These are phyloP conservation scores for Stictocephala bisonia DNA, from an alignment of 2,888 invertebrate genomes.

Conservation along the genomic window DNA sequence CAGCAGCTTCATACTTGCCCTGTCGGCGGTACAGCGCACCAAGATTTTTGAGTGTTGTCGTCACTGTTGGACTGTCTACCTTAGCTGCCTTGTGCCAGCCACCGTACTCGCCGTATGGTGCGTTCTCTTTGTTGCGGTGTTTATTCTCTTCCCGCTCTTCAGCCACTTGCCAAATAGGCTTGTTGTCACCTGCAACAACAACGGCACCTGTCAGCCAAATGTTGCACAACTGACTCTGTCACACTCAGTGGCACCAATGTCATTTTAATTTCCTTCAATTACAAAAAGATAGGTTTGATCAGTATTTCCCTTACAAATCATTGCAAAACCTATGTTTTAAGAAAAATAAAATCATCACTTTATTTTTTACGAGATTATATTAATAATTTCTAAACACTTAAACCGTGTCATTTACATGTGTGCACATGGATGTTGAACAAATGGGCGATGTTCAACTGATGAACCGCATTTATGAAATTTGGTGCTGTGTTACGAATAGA, in stretches of 20 bases:
- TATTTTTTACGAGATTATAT: no score
- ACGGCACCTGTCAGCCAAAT: conserved; percentile 52
- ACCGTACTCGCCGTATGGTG: conserved; percentile 91
- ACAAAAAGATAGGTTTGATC: no score
- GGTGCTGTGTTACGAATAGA: no score
- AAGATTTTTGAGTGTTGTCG: conserved; percentile 97
- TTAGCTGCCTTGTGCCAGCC: conserved; percentile 99
- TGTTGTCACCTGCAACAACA: conserved; percentile 80
- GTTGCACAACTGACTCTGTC: conserved; percentile 52
- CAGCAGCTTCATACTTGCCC: conserved; percentile 98
- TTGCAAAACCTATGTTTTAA: no score
- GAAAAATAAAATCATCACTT: no score
- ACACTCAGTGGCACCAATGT: conserved; percentile 15
- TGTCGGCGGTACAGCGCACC: conserved; percentile 98
- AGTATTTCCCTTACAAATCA: no score
- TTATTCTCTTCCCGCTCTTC: conserved; percentile 99
- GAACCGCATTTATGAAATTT: no score
- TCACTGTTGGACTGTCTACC: conserved; percentile 95
- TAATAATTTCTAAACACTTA: no score
- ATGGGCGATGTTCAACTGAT: no score
- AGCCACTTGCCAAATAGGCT: conserved; percentile 98
- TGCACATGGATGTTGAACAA: no score
- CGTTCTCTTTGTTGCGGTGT: conserved; percentile 85
- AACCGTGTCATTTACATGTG: no score
- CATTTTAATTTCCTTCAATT: background rate